These are phyloP conservation scores for Scelioninae gen. 1 DNA, from an alignment of 2,888 invertebrate genomes.

Conservation along the genomic window DNA sequence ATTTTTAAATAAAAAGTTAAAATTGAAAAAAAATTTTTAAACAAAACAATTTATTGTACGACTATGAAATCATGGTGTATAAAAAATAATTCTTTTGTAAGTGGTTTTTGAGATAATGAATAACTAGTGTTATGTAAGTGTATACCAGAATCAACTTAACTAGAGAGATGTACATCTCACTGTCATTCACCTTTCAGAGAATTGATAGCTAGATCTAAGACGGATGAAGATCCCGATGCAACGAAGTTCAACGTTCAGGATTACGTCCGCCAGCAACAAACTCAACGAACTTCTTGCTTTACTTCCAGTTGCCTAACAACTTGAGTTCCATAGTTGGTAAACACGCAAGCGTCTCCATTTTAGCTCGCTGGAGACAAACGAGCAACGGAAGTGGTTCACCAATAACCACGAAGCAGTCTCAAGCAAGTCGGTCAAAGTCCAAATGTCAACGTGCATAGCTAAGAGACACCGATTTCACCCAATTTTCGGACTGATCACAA, in stretches of 20 bases:
- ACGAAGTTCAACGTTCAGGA: slow-evolving; percentile 67
- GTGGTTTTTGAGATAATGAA: too few relatives aligned
- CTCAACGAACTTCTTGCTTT: slow-evolving; percentile 66
- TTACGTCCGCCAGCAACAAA: slow-evolving; percentile 63
- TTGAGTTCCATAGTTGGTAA: slow-evolving; percentile 49
- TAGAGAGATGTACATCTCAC: not conserved
- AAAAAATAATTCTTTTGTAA: too few relatives aligned
- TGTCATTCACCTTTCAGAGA: slow-evolving; percentile 37
- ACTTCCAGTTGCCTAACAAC: slow-evolving; percentile 64
- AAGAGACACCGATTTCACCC: not conserved
- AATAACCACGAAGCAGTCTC: slow-evolving; percentile 42
- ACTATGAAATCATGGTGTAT: too few relatives aligned
- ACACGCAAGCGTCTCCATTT: slow-evolving; percentile 55
- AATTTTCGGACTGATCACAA: slow-evolving; percentile 2
- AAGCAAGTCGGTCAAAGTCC: slow-evolving; percentile 33
- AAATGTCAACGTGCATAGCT: slow-evolving; percentile 8
- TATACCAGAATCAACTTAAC: too few relatives aligned
- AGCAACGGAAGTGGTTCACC: slow-evolving; percentile 44
- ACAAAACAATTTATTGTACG: too few relatives aligned
- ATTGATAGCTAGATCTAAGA: slow-evolving; percentile 55
- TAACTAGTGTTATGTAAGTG: too few relatives aligned
- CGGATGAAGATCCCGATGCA: slow-evolving; percentile 52
- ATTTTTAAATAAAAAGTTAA: too few relatives aligned
- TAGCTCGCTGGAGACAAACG: slow-evolving; percentile 29
- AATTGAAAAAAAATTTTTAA: too few relatives aligned